phyloP scores from a whole-genome alignment of 2,113 vertebrate genomes.

The Daboia siamensis region DNA sequence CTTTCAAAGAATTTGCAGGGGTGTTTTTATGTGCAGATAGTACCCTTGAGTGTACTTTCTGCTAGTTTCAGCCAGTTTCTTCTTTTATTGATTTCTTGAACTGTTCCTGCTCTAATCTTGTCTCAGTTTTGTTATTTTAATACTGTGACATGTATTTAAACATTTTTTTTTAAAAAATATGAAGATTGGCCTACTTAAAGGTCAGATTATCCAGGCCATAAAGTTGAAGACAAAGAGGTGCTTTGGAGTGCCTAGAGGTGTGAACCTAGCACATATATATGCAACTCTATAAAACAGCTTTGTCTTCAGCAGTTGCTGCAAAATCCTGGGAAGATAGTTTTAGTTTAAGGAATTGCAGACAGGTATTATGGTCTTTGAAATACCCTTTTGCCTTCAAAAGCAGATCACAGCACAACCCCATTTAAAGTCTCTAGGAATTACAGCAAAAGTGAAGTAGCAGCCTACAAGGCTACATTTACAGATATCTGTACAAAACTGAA shows the following conservation, averaged over 20 bases:
- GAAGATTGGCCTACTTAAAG: neutral
- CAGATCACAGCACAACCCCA: neutral
- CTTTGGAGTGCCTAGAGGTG: neutral
- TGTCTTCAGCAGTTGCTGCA: neutral
- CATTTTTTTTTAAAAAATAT: neutral
- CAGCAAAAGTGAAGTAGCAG: neutral
- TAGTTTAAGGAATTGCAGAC: neutral
- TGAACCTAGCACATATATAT: neutral
- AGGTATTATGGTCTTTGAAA: neutral
- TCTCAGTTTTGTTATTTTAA: neutral
- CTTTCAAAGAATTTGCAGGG: neutral
- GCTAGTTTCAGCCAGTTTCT: neutral
- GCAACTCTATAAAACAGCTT: neutral
- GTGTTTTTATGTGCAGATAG: neutral
- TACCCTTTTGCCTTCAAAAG: neutral
- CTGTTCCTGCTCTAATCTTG: neutral
- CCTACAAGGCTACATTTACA: neutral
- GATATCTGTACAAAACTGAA: neutral
- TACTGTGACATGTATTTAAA: neutral
- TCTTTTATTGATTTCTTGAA: neutral
- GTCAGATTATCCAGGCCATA: neutral
- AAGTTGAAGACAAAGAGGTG: neutral
- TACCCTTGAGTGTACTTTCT: neutral
- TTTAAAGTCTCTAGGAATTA: neutral
- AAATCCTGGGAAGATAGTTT: neutral